Percentiles rank a stretch among this genome's conserved stretches.
Conservation (phyloP, 2,888 invertebrate species). For the Ceratothoa steindachneri region DNA sequence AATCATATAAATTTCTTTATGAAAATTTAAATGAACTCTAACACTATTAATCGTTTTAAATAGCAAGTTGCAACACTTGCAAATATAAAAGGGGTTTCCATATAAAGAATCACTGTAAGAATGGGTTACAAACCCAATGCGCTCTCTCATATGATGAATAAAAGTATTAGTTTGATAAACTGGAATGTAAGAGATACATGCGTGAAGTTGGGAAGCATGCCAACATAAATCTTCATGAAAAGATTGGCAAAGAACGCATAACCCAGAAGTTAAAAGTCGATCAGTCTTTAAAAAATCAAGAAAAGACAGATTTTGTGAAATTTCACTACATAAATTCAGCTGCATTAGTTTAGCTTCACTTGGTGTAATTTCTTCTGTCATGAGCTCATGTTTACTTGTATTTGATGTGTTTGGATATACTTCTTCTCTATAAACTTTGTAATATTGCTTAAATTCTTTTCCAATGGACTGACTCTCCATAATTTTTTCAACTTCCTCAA, state of each 20-base stretch:
- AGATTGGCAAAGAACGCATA: constrained; percentile 14
- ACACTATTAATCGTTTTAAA: constrained; percentile 29
- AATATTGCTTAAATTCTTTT: no score
- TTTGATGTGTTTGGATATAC: no score
- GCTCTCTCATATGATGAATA: constrained; percentile 27
- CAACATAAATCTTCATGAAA: constrained; percentile 20
- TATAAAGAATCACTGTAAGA: constrained; percentile 9
- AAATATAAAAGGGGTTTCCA: constrained; percentile 23
- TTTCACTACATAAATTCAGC: no score
- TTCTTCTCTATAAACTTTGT: no score
- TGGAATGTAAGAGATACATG: constrained; percentile 33
- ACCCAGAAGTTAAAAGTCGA: neutral
- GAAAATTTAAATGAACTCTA: constrained; percentile 35
- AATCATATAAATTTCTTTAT: constrained; percentile 25
- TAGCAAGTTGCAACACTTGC: constrained; percentile 26
- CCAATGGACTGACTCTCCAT: no score
- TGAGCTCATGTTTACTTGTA: no score
- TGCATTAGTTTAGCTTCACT: no score
- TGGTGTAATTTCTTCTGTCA: no score
- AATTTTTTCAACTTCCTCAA: no score
- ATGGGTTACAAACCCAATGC: constrained; percentile 20
- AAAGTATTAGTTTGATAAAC: constrained; percentile 22
- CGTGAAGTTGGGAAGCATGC: constrained; percentile 27
- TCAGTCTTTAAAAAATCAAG: neutral
- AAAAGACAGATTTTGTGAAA: no score